These are phyloP conservation scores for Takifugu bimaculatus DNA, from an alignment of 2,113 vertebrate genomes.

Conservation along the genomic window DNA sequence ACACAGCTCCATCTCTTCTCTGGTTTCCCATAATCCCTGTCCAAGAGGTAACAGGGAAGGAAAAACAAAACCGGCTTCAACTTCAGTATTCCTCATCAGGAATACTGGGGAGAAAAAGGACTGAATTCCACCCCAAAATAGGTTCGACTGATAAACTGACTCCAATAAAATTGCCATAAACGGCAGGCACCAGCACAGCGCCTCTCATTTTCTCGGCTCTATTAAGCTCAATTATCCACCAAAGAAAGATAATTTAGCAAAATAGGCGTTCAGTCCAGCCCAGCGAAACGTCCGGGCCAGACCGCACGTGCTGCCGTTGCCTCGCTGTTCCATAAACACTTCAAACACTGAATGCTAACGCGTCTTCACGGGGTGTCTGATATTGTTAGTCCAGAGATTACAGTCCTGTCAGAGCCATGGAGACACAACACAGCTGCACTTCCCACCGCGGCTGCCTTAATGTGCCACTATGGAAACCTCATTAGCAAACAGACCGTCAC, in stretches of 20 bases:
- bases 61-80: slow-evolving; percentile 33
- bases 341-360: slow-evolving; percentile 58
- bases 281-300: slow-evolving; percentile 37
- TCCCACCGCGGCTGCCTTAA: slow-evolving; percentile 55
- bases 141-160: too few relatives aligned
- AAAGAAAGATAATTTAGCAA: slow-evolving; percentile 22
- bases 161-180: too few relatives aligned
- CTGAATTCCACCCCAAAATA: too few relatives aligned
- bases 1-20: slow-evolving; percentile 32
- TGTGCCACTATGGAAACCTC: slow-evolving; percentile 60
- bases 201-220: not conserved
- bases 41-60: slow-evolving; percentile 5
- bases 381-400: slow-evolving; percentile 70
- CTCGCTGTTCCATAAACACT: slow-evolving; percentile 56
- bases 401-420: slow-evolving; percentile 57
- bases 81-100: slow-evolving; percentile 31
- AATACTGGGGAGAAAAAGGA: slow-evolving; percentile 7
- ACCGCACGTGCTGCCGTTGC: slow-evolving; percentile 23
- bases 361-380: slow-evolving; percentile 63
- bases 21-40: slow-evolving; percentile 39
- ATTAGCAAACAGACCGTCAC: slow-evolving; percentile 50
- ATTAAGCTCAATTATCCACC: slow-evolving; percentile 13
- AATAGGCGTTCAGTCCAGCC: slow-evolving; percentile 17
- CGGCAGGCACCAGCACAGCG: too few relatives aligned
- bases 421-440: slow-evolving; percentile 68